Evolutionary conservation across 1,140 invertebrate species (phyloP).

Genomic region (Meloidogyne hapla): DNA sequence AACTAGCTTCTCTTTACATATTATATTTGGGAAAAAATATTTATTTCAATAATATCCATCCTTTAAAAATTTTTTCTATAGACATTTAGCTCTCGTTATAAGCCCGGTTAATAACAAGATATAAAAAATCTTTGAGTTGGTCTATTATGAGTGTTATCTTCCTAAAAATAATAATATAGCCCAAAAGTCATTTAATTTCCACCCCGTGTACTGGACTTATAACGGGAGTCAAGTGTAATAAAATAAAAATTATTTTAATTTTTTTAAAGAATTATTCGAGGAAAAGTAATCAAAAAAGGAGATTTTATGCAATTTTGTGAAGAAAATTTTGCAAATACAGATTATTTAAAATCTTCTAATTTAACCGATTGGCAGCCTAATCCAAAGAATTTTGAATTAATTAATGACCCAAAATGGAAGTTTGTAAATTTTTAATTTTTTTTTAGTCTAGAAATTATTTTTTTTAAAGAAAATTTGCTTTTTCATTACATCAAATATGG

Average conservation of each 20-base stretch:
- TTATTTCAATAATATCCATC: no score
- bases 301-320: constrained; percentile 41
- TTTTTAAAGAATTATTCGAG: constrained; percentile 21
- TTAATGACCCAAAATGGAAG: constrained; percentile 31
- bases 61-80: no score
- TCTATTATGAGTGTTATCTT: no score
- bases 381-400: constrained; percentile 31
- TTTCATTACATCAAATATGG: constrained; percentile 73
- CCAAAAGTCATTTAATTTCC: no score
- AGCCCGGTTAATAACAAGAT: no score
- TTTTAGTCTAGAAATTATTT: background rate
- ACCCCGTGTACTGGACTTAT: no score
- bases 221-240: background rate
- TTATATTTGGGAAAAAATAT: no score
- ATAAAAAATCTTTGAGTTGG: no score
- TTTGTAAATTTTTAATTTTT: constrained; percentile 17
- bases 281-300: constrained; percentile 25
- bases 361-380: constrained; percentile 35
- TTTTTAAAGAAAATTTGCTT: constrained; percentile 60
- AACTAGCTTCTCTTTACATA: no score
- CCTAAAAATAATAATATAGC: no score
- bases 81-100: no score
- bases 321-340: constrained; percentile 31
- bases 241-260: background rate
- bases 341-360: constrained; percentile 37